Evolutionary conservation across 2,888 invertebrate genomes (phyloP), one percentile per base, ranked within the genome.

Genomic region (Ennomos erosarius): DNA sequence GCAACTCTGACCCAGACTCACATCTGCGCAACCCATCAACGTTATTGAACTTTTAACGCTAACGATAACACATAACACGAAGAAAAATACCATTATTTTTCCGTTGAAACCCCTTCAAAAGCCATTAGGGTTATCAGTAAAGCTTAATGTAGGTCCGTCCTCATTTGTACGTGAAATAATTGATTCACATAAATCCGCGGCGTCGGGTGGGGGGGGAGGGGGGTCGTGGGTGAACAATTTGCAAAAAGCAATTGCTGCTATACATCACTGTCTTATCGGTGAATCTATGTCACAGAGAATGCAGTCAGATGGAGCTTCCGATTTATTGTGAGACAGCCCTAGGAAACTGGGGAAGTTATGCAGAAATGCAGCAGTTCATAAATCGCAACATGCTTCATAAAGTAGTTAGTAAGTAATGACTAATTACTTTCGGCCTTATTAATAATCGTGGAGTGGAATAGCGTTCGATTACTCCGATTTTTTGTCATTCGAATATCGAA

Each of bases 211-310:
- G 36, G 55, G 39, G 42, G 46, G 37, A 40, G 65, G 62, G 68
- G 64, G 67, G 73, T 69, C 73, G 73, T 76, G 75, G 76, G 74
- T 69, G 81, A 77, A 81, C 88, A 86, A 88, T 89, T 89, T 86
- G 83, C 83, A 84, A 86, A 87, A 88, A 87, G 81, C 84, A 84
- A 89, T 89, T 86, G 85, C 78, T 65, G 69, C 78, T 70, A 87
- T 89, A 83, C 74, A 82, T 88, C 89, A 89, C 78, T 86, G 87
- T 83, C 88, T 86, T 87, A 85, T 85, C 85, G 76, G 52, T 56
- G 77, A 78, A 85, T 85, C 83, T 82, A 74, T 48, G 57, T 82
- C 79, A 82, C 82, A 78, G 74, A 71, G 73, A 64, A 74, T 34
- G 11, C 55, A 48, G 58, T 54, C 49, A 56, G 48, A 58, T 34